phyloP scores from a whole-genome alignment of 2,113 vertebrate species.

The Halichoeres trimaculatus region DNA sequence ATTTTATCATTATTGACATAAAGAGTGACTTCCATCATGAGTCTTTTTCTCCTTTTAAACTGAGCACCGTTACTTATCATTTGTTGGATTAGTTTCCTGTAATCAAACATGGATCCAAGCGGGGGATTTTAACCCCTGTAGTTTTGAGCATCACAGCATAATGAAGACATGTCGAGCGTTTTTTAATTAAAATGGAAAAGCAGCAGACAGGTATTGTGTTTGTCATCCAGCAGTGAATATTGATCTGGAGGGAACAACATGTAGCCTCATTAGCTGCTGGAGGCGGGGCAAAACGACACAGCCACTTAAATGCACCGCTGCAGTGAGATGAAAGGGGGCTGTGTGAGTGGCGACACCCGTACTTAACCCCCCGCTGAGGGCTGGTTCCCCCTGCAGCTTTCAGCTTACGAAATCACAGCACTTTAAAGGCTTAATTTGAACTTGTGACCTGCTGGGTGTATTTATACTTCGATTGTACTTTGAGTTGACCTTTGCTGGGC shows the following conservation, averaged over 20 bases:
- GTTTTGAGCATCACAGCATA: background rate
- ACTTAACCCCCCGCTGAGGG: constrained; percentile 37
- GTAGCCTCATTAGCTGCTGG: constrained; percentile 14
- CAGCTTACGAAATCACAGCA: constrained; percentile 28
- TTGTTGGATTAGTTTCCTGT: background rate
- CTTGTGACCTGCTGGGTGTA: constrained; percentile 26
- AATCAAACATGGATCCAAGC: background rate
- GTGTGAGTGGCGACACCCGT: constrained; percentile 29
- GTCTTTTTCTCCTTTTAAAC: background rate
- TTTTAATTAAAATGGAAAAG: background rate
- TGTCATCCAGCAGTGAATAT: constrained; percentile 9
- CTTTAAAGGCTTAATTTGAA: constrained; percentile 39
- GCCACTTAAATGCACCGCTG: constrained; percentile 56
- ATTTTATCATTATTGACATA: no score
- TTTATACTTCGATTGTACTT: constrained; percentile 41
- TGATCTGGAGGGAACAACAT: constrained; percentile 26
- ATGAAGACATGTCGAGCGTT: background rate
- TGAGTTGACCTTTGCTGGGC: constrained; percentile 39
- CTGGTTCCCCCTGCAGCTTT: constrained; percentile 23
- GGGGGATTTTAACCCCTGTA: background rate
- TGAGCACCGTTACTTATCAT: background rate
- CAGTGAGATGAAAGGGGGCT: constrained; percentile 74
- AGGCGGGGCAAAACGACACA: background rate
- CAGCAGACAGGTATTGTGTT: background rate
- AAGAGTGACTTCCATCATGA: no score